Evolutionary conservation across 2,888 invertebrate genomes (phyloP).

Genomic region (Temnothorax rugatulus): DNA sequence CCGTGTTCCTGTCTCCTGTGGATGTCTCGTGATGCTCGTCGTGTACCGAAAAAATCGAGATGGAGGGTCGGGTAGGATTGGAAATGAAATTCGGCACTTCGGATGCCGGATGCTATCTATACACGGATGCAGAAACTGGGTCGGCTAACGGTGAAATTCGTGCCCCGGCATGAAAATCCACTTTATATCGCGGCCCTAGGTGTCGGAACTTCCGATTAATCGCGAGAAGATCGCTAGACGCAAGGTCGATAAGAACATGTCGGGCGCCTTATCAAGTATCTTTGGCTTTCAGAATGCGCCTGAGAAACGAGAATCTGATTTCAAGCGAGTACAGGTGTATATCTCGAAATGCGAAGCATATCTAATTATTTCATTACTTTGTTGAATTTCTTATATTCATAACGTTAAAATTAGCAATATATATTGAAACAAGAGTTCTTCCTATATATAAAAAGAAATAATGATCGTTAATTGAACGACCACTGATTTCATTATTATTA

Average conservation of each 20-base stretch:
- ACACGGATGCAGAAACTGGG: conserved; percentile 73
- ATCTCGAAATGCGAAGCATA: not conserved
- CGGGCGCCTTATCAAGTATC: not conserved
- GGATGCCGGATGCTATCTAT: conserved; percentile 54
- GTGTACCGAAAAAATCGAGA: conserved; percentile 56
- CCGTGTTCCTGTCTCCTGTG: conserved; percentile 33
- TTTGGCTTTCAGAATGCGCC: not conserved
- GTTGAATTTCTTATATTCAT: not conserved
- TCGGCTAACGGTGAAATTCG: conserved; percentile 78
- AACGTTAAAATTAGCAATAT: not conserved
- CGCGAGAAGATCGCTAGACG: conserved; percentile 33
- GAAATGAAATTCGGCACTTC: conserved; percentile 71
- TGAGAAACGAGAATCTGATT: not conserved
- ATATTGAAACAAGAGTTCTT: not conserved
- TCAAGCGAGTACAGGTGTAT: too few species aligned
- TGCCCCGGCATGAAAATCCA: conserved; percentile 72
- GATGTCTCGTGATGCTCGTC: conserved; percentile 31
- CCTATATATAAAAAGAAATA: not conserved
- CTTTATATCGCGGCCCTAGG: conserved; percentile 65
- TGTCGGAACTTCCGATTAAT: conserved; percentile 70
- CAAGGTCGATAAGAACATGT: conserved; percentile 2
- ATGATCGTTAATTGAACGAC: not conserved
- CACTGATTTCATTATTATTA: not conserved
- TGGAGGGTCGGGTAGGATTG: conserved; percentile 51
- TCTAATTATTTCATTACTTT: not conserved